Base-by-base conservation (phyloP, 2,113 vertebrate genomes). In the Brachirus orientalis region DNA sequence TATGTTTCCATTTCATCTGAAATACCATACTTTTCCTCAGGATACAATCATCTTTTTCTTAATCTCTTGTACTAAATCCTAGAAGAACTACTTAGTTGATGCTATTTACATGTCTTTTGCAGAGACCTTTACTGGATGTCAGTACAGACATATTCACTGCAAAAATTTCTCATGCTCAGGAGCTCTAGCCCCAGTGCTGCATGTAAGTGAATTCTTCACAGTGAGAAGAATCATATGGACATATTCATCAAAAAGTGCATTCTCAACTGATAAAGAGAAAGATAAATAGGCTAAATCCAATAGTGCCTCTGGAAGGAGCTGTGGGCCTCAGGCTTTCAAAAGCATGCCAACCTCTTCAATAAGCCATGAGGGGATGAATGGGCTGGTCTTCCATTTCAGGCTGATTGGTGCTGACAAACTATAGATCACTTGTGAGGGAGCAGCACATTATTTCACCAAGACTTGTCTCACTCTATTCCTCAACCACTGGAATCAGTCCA, bases 341-440 rank as follows among this genome's bases (percentile, higher is more conserved):
- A 80, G 82, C 84, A 84, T 68, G 85, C 79, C 76, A 76, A 77
- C 83, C 65, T 88, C 81, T 90, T 89, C 90, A 90, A 91, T 91
- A 89, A 89, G 78, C 82, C 85, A 88, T 86, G 87, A 89, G 79
- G 78, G 86, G 89, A 90, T 82, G 76, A 90, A 91, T 91, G 85
- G 82, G 86, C 83, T 86, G 75, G 77, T 84, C 75, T 85, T 73
- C 84, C 77, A 82, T 91, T 87, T 78, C 40, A 43, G 74, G 77
- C 79, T 91, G 89, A 90, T 88, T 86, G 87, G 84, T 72, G 82
- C 85, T 88, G 89, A 90, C 86, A 89, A 88, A 90, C 87, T 86
- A 91, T 92, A 90, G 87, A 92, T 92, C 90, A 91, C 86, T 85
- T 70, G 82, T 77, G 73, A 88, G 77, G 69, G 69, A 89, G 82